Evolutionary conservation across 2,888 invertebrate genomes (phyloP), one percentile per base, ranked within the genome.

Genomic region (Caenorhabditis sulstoni): DNA sequence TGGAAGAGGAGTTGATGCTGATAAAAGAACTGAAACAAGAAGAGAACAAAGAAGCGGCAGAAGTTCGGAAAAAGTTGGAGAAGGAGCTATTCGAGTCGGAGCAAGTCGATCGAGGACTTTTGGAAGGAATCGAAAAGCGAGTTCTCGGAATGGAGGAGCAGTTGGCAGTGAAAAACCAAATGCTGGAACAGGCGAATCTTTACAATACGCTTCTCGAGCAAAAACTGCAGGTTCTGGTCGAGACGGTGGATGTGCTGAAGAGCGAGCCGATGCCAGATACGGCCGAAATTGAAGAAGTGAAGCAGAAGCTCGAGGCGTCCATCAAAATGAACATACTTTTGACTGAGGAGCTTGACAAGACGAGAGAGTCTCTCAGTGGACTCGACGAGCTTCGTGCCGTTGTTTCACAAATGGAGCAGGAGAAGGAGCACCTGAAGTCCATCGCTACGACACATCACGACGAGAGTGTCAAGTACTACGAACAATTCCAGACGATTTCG

Each of bases 381-480:
- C 35, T 61, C 11, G 29, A 35, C 16, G n/a, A 18, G n/a, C 16
- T 39, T 14, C 37, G 39, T 29, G 50, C 50, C 8, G 52, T 9
- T 1, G 14, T 52, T 1, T 20, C 29, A 9, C 20, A 39, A 14
- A 20, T 58, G 16, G 44, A 64, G 18, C 18, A 47, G n/a, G 73
- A 73, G 35, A 73, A 73, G 22, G 58, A 64, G 55, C 49, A 73
- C 35, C 16, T 73, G 39, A 73, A 73, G 37, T 44, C 49, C 0
- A 50, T 73, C n/a, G 73, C 73, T 0, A 57, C 57, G 23, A 65
- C 73, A 16, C 73, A 73, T 49, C 82, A 84, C 61, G 78, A 71
- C 1, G 83, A 85, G 59, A 77, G 62, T 29, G 77, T 85, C 12
- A 70, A 64, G 35, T 83, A 82, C 57, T 84, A 84, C 47, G 74